These are phyloP conservation scores for Corapipo altera DNA, from an alignment of 2,113 vertebrate genomes.

Conservation along the genomic window DNA sequence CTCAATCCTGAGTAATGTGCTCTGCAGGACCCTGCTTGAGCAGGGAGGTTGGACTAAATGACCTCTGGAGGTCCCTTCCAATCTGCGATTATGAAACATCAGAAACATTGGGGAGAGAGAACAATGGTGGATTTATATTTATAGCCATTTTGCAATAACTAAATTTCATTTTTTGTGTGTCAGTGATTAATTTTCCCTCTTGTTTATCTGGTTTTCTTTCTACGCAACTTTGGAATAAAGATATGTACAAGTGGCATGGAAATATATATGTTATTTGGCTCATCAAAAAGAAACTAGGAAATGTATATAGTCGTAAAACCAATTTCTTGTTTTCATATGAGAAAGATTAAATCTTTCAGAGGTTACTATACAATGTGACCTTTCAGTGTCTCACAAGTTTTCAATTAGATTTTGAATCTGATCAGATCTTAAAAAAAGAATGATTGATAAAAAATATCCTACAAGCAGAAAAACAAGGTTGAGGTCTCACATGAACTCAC, in stretches of 20 bases:
- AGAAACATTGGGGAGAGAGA: not conserved
- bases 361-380: not conserved
- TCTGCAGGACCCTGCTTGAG: not conserved
- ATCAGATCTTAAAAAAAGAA: not conserved
- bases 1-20: not conserved
- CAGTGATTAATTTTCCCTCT: not conserved
- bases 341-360: not conserved
- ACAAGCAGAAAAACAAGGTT: conserved; percentile 11
- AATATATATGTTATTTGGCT: not conserved
- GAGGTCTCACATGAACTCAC: not conserved
- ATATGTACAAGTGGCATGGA: not conserved
- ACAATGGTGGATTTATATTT: not conserved
- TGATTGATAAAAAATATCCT: not conserved
- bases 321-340: not conserved
- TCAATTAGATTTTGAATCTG: conserved; percentile 36
- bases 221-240: not conserved
- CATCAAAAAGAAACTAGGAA: not conserved
- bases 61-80: not conserved
- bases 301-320: not conserved
- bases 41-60: not conserved
- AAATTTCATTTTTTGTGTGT: not conserved
- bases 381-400: conserved; percentile 2
- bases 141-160: not conserved
- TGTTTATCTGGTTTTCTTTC: not conserved
- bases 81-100: not conserved